Percentiles rank a stretch among this genome's conserved stretches.
phyloP scores from a whole-genome alignment of 1,140 invertebrate species.

The Drosophila yakuba region DNA sequence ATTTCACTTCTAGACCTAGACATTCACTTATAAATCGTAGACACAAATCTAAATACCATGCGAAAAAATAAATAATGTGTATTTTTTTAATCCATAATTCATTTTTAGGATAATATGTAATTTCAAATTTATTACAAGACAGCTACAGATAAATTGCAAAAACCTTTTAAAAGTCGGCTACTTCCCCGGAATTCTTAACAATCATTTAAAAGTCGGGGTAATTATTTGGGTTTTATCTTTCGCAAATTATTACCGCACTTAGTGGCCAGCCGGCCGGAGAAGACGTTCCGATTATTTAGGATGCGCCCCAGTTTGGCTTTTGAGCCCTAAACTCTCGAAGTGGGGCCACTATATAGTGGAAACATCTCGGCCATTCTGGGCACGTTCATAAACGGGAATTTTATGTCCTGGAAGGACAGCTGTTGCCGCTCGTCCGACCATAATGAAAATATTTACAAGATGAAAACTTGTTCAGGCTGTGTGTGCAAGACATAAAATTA shows the following conservation, averaged over 20 bases:
- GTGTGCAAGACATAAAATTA: constrained; percentile 68
- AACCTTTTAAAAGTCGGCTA: constrained; percentile 8
- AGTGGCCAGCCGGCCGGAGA: constrained; percentile 7
- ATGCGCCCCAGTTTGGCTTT: constrained; percentile 16
- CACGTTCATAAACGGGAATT: constrained; percentile 62
- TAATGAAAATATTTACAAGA: constrained; percentile 65
- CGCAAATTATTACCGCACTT: constrained; percentile 44
- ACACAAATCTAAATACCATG: no score
- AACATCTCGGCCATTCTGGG: constrained; percentile 44
- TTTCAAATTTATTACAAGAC: background rate
- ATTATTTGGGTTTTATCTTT: constrained; percentile 27
- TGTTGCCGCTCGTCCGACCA: constrained; percentile 43
- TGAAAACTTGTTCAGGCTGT: constrained; percentile 54
- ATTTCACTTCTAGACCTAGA: no score
- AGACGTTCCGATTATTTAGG: constrained; percentile 36
- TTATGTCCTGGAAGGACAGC: constrained; percentile 48
- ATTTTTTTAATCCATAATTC: no score
- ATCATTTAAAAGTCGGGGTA: constrained; percentile 6
- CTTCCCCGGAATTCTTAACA: background rate
- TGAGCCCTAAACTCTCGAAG: constrained; percentile 33
- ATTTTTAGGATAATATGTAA: background rate
- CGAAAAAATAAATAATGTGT: no score
- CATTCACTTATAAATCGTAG: no score
- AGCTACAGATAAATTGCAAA: background rate
- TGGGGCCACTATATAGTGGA: constrained; percentile 5